phyloP scores from a whole-genome alignment of 1,140 invertebrate species.

The Drosophila asahinai region DNA sequence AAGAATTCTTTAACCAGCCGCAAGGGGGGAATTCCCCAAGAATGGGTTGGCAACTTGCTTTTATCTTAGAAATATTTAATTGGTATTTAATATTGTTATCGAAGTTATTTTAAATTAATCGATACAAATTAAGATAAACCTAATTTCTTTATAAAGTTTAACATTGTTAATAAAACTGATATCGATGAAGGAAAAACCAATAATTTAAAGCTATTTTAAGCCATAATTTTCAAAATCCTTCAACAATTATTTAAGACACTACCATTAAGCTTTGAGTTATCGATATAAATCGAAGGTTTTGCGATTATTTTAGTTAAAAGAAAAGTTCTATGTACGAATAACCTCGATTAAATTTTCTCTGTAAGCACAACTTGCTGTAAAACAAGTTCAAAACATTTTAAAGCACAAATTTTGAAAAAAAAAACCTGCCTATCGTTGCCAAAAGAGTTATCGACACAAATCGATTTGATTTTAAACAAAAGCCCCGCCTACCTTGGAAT shows the following conservation, averaged over 20 bases:
- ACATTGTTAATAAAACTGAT: too few relatives aligned
- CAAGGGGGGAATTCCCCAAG: neutral
- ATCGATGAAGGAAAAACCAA: neutral
- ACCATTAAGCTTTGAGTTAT: too few relatives aligned
- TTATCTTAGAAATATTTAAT: fast-evolving
- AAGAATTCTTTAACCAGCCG: slow-evolving; percentile 6
- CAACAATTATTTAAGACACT: neutral
- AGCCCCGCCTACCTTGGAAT: neutral
- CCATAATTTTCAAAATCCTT: neutral
- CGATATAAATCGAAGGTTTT: neutral
- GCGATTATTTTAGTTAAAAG: neutral
- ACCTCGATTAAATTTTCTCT: neutral
- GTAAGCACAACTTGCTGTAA: neutral
- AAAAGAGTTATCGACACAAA: neutral
- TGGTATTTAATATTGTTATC: neutral
- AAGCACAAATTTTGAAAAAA: neutral
- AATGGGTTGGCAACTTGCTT: neutral
- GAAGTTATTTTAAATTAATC: neutral
- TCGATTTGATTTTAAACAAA: neutral
- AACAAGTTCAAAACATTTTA: neutral
- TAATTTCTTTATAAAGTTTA: neutral
- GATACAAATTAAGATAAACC: neutral
- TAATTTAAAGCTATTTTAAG: neutral
- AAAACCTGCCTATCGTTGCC: neutral
- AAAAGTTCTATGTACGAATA: neutral